Conservation (phyloP, 2,888 invertebrate genomes). For the Raillietiella orientalis region DNA sequence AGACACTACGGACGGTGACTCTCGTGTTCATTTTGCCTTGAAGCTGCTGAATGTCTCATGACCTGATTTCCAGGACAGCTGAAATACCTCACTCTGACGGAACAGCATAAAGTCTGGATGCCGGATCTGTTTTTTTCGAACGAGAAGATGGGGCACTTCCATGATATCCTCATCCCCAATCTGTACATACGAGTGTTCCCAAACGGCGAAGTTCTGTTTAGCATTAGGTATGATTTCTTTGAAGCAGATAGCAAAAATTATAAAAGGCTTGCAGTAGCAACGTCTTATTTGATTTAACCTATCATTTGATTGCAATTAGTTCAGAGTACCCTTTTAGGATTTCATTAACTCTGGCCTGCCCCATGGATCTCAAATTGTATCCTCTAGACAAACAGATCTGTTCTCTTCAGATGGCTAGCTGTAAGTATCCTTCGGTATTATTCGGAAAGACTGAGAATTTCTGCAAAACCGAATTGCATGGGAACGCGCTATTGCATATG, state of each 20-base stretch:
- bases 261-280: not conserved
- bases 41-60: no score
- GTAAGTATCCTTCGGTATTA: slow-evolving; percentile 38
- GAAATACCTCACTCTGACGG: slow-evolving; percentile 68
- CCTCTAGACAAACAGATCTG: slow-evolving; percentile 85
- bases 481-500: not conserved
- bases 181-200: slow-evolving; percentile 88
- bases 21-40: no score
- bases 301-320: slow-evolving; percentile 6
- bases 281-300: slow-evolving; percentile 7
- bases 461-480: no score
- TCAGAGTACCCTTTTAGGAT: slow-evolving; percentile 34
- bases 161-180: slow-evolving; percentile 91
- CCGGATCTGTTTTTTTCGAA: slow-evolving; percentile 93
- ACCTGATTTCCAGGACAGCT: slow-evolving; percentile 33
- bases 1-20: no score
- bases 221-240: slow-evolving; percentile 30
- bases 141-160: slow-evolving; percentile 88
- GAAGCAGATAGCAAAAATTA: not conserved
- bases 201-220: slow-evolving; percentile 76
- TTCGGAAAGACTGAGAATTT: no score
- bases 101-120: slow-evolving; percentile 89
- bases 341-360: slow-evolving; percentile 77
- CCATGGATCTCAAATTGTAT: slow-evolving; percentile 89
- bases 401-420: slow-evolving; percentile 79